Base-by-base conservation (phyloP, 1,140 invertebrate species). In the Trichoplusia ni region DNA sequence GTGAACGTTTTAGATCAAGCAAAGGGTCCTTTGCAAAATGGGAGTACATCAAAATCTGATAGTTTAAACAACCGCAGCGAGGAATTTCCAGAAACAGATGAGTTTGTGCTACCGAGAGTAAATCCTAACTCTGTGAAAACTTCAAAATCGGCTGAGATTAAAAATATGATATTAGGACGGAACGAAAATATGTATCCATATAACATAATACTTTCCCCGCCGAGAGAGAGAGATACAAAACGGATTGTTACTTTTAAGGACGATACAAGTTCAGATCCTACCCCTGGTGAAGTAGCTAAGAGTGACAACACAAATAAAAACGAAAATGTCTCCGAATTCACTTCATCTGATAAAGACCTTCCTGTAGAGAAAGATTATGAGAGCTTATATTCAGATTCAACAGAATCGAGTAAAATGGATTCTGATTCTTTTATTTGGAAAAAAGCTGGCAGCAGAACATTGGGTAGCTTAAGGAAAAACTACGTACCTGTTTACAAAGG, bases 111-210 rank as follows among this genome's bases (percentile, higher is more conserved):
- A 40, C 86, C 84, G 5, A 69, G 78, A 42, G 77, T 86, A 4
- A 59, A 65, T 18, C 67, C 76, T 4, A 73, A 74, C 47, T 33
- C 65, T 42, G 37, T 54, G 4, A 72, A 47, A 19, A 69, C 54
- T 63, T 23, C 27, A 9, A 72, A 70, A 54, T 38, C 53, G n/a
- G 58, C 68, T 23, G 81, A 87, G 44, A 82, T 88, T 16, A 80
- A 80, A 71, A 75, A 88, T 46, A 73, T 90, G 59, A 84, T 88
- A 67, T 69, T 88, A 56, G 84, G 86, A 9, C 66, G 80, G 7
- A 86, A 81, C 60, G 56, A 73, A 42, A 69, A 83, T 56, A 37
- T 74, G 2, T 88, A 87, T 73, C 86, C 86, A 14, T 90, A 88
- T 31, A 90, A 86, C 66, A 84, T 90, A 31, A 64, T 77, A 21